phyloP scores from a whole-genome alignment of 2,113 vertebrate genomes.

The Tringa solitaria region DNA sequence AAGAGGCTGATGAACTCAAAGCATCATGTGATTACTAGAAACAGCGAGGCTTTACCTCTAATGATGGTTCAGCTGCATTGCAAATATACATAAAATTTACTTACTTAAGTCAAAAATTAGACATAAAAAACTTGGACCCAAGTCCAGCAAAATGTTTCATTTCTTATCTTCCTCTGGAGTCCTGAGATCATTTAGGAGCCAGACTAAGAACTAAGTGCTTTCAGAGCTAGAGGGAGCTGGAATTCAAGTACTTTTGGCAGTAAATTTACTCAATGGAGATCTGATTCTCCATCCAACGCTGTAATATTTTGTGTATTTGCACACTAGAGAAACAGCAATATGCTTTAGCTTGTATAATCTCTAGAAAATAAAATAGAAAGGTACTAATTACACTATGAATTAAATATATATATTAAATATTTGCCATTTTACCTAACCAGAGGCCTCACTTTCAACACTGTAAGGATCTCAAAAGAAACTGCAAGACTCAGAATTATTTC shows the following conservation, averaged over 20 bases:
- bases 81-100: background rate
- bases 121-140: background rate
- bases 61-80: background rate
- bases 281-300: background rate
- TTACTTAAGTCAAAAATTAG: background rate
- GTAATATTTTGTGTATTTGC: background rate
- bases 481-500: background rate
- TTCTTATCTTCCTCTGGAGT: background rate
- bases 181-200: background rate
- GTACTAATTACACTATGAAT: background rate
- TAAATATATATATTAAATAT: background rate
- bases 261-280: background rate
- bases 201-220: background rate
- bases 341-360: background rate
- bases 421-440: background rate
- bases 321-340: background rate
- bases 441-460: background rate
- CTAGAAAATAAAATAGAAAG: background rate
- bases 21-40: background rate
- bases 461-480: background rate
- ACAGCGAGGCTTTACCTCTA: background rate
- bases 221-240: background rate
- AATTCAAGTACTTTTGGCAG: background rate
- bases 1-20: background rate
- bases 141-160: background rate